phyloP scores from a whole-genome alignment of 1,140 invertebrate species.

The Paracyclopina nana region DNA sequence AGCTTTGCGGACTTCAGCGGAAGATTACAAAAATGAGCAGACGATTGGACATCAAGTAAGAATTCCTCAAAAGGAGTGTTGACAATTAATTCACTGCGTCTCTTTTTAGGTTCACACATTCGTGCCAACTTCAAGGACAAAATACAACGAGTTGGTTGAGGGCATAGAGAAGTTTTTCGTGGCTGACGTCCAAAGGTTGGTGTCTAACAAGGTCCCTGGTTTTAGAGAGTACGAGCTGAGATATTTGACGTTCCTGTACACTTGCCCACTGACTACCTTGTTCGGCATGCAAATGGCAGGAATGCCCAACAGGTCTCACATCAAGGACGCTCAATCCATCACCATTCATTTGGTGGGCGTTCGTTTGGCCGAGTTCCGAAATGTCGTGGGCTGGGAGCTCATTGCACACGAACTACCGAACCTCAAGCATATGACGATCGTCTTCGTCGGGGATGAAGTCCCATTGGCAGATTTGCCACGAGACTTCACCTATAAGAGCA shows the following conservation, averaged over 20 bases:
- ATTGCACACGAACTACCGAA: conserved; percentile 9
- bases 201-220: conserved; percentile 14
- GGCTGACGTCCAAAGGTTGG: conserved; percentile 4
- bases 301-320: no score
- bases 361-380: conserved; percentile 11
- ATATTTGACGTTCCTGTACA: conserved; percentile 16
- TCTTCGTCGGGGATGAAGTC: conserved; percentile 14
- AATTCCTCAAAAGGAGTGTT: not conserved
- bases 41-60: conserved; percentile 15
- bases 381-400: conserved; percentile 13
- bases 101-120: not conserved
- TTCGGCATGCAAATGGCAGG: conserved; percentile 1
- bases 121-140: not conserved
- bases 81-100: not conserved
- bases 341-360: conserved; percentile 14
- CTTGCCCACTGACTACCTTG: conserved; percentile 12
- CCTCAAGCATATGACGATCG: conserved; percentile 1
- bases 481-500: conserved; percentile 9
- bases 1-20: conserved; percentile 1
- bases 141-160: not conserved
- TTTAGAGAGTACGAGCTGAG: conserved; percentile 14
- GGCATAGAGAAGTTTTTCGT: conserved; percentile 10
- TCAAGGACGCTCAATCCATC: not conserved
- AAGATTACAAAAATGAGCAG: conserved; percentile 13
- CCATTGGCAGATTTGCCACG: not conserved